phyloP scores from a whole-genome alignment of 92 coral and sea anemone genomes.

The Montipora capitata region DNA sequence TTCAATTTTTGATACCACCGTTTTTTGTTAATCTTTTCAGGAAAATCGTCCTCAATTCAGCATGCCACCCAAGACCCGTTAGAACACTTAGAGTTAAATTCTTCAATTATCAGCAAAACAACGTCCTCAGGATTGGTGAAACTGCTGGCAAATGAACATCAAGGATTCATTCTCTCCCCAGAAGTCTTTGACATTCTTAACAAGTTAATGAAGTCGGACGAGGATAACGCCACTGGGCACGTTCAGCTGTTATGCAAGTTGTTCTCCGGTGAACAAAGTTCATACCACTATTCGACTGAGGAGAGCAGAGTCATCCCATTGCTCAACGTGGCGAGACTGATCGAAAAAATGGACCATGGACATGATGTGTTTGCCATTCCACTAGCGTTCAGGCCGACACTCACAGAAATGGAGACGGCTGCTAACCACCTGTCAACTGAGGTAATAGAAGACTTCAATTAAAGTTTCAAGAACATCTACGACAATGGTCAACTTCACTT shows the following conservation, averaged over 20 bases:
- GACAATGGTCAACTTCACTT: slow-evolving; percentile 3
- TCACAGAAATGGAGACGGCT: slow-evolving; percentile 70
- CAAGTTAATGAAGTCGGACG: slow-evolving; percentile 40
- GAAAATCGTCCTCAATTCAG: slow-evolving; percentile 68
- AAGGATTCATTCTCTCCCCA: slow-evolving; percentile 35
- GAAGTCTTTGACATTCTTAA: slow-evolving; percentile 60
- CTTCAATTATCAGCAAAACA: slow-evolving; percentile 48
- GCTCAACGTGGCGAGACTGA: slow-evolving; percentile 56
- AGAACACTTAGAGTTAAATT: slow-evolving; percentile 30
- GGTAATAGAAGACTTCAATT: slow-evolving; percentile 10
- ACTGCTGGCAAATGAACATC: no score
- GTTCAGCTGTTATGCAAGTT: slow-evolving; percentile 67
- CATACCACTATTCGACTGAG: slow-evolving; percentile 71
- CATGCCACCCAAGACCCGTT: slow-evolving; percentile 59
- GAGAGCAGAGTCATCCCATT: slow-evolving; percentile 39
- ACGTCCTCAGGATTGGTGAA: neutral
- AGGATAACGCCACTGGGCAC: slow-evolving; percentile 56
- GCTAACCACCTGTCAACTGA: slow-evolving; percentile 28
- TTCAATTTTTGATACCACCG: neutral
- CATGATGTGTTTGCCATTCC: slow-evolving; percentile 73
- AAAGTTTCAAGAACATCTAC: slow-evolving; percentile 16
- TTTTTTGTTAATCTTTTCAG: slow-evolving; percentile 18
- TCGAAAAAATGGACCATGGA: slow-evolving; percentile 73
- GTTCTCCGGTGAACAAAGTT: slow-evolving; percentile 50
- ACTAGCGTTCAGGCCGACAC: slow-evolving; percentile 40